phyloP scores from a whole-genome alignment of 1,140 invertebrate genomes.

The Lucilia sericata region DNA sequence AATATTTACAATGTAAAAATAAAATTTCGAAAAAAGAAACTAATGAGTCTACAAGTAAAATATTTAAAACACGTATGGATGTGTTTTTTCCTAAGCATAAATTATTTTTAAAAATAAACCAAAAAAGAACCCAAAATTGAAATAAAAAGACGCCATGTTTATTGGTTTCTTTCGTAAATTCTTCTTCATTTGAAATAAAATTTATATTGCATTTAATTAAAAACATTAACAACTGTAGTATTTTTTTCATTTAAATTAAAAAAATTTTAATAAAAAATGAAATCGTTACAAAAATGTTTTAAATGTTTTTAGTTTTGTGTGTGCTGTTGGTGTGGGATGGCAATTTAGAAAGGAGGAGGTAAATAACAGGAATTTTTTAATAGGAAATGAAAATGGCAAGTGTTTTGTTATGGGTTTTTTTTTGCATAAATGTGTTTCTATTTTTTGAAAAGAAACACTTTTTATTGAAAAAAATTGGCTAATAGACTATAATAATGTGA shows the following conservation, averaged over 20 bases:
- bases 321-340: not conserved
- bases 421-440: too few relatives aligned
- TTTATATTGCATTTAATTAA: constrained; percentile 8
- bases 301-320: not conserved
- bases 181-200: constrained; percentile 3
- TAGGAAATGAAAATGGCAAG: not conserved
- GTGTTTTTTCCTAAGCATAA: not conserved
- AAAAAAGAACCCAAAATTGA: not conserved
- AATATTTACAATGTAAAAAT: not conserved
- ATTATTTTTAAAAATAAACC: not conserved
- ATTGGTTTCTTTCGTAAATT: not conserved
- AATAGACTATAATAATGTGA: not conserved
- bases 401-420: not conserved
- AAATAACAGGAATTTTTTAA: not conserved
- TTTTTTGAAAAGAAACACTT: not conserved
- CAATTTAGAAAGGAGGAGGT: not conserved
- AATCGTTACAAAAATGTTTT: not conserved
- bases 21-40: not conserved
- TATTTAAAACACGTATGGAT: not conserved
- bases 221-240: constrained; percentile 17
- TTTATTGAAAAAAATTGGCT: not conserved
- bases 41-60: not conserved
- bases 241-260: not conserved
- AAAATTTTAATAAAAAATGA: too few relatives aligned
- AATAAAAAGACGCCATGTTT: not conserved